Evolutionary conservation across 2,888 invertebrate species (phyloP).

Genomic region (Standfussiana lucernea): DNA sequence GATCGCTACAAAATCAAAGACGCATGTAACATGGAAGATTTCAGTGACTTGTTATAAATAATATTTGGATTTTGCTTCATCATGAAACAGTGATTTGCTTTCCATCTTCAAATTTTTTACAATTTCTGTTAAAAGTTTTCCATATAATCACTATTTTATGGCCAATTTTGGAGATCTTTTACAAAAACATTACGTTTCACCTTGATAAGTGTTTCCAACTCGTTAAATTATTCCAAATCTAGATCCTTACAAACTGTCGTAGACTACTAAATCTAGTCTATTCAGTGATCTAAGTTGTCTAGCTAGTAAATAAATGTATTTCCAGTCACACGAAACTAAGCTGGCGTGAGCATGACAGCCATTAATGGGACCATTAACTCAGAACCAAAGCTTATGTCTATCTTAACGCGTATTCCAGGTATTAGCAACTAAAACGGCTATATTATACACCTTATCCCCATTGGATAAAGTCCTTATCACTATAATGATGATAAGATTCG

Average conservation of each 20-base stretch:
- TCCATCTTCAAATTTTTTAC: not conserved
- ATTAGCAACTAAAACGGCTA: slow-evolving; percentile 37
- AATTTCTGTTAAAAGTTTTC: not conserved
- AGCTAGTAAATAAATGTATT: slow-evolving; percentile 10
- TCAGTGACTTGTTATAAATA: not conserved
- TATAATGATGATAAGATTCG: slow-evolving; percentile 52
- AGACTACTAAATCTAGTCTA: not conserved
- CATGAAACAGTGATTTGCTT: too few relatives aligned
- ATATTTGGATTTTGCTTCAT: not conserved
- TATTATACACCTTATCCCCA: slow-evolving; percentile 35
- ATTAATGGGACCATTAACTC: slow-evolving; percentile 31
- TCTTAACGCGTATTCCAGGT: slow-evolving; percentile 24
- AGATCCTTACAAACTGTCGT: too few relatives aligned
- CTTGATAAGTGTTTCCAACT: not conserved
- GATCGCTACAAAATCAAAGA: not conserved
- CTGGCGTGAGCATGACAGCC: not conserved
- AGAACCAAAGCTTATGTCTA: slow-evolving; percentile 13
- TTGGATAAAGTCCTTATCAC: slow-evolving; percentile 39
- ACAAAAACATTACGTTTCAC: too few relatives aligned
- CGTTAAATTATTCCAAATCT: not conserved
- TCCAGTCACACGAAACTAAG: not conserved
- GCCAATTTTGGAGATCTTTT: not conserved
- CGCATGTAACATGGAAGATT: not conserved
- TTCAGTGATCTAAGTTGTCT: not conserved
- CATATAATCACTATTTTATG: not conserved